A percentile compares a stretch with the other conserved stretches of the same genome.
These are phyloP conservation scores for Lagodon rhomboides DNA, from an alignment of 2,797 vertebrate genomes.

Conservation along the genomic window DNA sequence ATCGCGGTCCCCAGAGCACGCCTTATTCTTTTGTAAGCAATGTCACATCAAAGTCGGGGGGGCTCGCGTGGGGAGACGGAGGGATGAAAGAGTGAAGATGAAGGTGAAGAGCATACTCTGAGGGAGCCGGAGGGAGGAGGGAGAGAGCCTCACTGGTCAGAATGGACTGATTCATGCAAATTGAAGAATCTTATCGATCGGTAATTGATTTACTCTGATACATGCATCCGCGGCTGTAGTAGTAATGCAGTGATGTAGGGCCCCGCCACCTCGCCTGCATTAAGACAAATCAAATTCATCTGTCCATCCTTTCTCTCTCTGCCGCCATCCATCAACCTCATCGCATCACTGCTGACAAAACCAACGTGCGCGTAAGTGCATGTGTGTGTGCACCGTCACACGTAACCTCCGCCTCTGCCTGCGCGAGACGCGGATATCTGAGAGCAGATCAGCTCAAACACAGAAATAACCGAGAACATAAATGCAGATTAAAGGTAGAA, in stretches of 20 bases:
- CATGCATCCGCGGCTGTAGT: conserved; percentile 55
- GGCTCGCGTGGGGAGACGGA: background rate
- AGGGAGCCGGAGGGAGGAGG: conserved; percentile 10
- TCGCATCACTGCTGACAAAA: conserved; percentile 76
- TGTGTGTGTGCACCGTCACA: background rate
- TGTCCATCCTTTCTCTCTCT: conserved; percentile 69
- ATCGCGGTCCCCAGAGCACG: conserved; percentile 24
- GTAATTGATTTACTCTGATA: conserved; percentile 85
- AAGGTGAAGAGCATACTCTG: conserved; percentile 51
- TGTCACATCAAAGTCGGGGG: conserved; percentile 51
- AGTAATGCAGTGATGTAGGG: conserved; percentile 51
- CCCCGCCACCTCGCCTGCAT: conserved; percentile 56
- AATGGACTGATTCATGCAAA: conserved; percentile 81
- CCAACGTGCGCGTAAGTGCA: conserved; percentile 21
- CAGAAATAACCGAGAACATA: background rate
- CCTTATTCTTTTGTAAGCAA: conserved; percentile 32
- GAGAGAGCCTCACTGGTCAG: conserved; percentile 16
- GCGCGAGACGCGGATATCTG: background rate
- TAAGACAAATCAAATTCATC: conserved; percentile 85
- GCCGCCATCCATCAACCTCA: conserved; percentile 84
- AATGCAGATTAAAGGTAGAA: conserved; percentile 18
- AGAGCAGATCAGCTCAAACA: conserved; percentile 30
- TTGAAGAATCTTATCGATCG: conserved; percentile 78
- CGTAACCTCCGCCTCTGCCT: conserved; percentile 25
- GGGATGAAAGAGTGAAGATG: conserved; percentile 26